Percentiles rank a stretch among this genome's conserved stretches.
phyloP scores from a whole-genome alignment of 1,140 invertebrate species.

The Hyposmocoma kahamanoa region DNA sequence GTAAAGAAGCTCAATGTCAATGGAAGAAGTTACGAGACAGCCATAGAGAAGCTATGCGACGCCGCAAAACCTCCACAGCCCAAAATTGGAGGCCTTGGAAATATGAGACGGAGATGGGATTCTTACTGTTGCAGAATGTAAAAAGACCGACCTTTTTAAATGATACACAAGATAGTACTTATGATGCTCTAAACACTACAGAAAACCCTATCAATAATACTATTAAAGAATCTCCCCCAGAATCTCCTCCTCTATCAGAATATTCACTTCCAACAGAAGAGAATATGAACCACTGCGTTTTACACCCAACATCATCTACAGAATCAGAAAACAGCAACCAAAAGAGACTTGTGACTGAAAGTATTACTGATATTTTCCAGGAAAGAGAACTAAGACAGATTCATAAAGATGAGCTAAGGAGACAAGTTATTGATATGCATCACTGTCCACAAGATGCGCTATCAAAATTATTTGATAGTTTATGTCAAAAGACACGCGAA shows the following conservation, averaged over 20 bases:
- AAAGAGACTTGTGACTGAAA: background rate
- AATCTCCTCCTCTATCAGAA: no score
- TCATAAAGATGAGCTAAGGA: background rate
- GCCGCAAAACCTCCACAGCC: background rate
- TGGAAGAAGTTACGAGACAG: conserved; percentile 13
- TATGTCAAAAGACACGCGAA: conserved; percentile 11
- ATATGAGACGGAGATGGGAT: conserved; percentile 12
- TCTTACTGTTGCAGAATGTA: conserved; percentile 4
- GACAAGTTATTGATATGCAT: no score
- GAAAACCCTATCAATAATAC: no score
- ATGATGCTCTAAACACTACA: no score
- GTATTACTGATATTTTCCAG: background rate
- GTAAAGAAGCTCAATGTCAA: conserved; percentile 3
- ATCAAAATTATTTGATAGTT: conserved; percentile 4
- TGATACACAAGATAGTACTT: background rate
- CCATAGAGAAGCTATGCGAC: conserved; percentile 13
- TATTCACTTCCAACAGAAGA: no score
- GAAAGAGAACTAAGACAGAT: background rate
- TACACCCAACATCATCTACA: no score
- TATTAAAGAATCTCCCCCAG: no score
- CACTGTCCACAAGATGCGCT: background rate
- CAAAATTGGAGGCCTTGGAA: conserved; percentile 8
- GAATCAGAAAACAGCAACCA: background rate
- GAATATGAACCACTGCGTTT: no score
- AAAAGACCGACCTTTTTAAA: background rate